Evolutionary conservation across 2,113 vertebrate species (phyloP).

Genomic region (Platichthys stellatus): DNA sequence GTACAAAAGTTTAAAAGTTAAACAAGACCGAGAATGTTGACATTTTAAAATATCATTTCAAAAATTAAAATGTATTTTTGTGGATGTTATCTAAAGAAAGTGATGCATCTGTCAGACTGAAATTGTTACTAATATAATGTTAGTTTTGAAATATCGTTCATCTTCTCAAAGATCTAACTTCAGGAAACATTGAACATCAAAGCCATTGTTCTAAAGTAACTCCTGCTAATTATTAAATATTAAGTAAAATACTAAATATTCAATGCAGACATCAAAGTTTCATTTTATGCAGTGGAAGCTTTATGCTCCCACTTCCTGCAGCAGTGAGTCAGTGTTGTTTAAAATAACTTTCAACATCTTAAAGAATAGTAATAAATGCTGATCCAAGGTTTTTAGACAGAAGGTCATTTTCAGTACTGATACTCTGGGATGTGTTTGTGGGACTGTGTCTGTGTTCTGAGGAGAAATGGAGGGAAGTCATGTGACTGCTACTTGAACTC

Average conservation of each 20-base stretch:
- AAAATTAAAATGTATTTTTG: background rate
- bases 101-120: background rate
- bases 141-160: background rate
- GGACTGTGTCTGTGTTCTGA: background rate
- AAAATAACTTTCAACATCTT: slow-evolving; percentile 12
- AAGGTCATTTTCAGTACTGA: background rate
- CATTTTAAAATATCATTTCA: too few species aligned
- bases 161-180: background rate
- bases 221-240: slow-evolving; percentile 53
- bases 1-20: too few species aligned
- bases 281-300: slow-evolving; percentile 39
- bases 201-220: slow-evolving; percentile 33
- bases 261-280: slow-evolving; percentile 57
- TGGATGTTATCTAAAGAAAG: too few species aligned
- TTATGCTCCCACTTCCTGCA: slow-evolving; percentile 43
- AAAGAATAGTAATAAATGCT: background rate
- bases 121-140: background rate
- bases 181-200: slow-evolving; percentile 34
- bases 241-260: slow-evolving; percentile 51
- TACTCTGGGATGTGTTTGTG: background rate
- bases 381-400: slow-evolving; percentile 13
- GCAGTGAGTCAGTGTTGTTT: slow-evolving; percentile 25
- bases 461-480: slow-evolving; percentile 2
- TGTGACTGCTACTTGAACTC: slow-evolving; percentile 14
- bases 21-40: too few species aligned